Evolutionary conservation across 2,888 invertebrate genomes (phyloP).

Genomic region (Carcina quercana): DNA sequence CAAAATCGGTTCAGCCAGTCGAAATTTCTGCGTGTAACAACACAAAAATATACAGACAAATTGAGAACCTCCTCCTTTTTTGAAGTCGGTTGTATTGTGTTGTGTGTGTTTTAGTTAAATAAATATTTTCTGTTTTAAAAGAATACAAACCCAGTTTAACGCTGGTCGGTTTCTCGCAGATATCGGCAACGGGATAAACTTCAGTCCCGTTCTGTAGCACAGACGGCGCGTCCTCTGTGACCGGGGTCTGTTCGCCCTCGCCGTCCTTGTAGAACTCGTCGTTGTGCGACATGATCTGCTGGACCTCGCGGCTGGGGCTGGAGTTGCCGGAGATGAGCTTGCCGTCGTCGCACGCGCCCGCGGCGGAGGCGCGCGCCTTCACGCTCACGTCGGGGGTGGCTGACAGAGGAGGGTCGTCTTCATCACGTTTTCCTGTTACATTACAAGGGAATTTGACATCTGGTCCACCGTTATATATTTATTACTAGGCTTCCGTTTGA

Average conservation of each 20-base stretch:
- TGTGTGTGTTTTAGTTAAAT: slow-evolving; percentile 20
- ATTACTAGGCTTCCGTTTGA: too few species aligned
- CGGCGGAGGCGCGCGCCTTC: slow-evolving; percentile 27
- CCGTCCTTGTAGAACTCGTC: slow-evolving; percentile 43
- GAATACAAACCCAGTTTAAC: too few species aligned
- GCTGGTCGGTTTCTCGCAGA: slow-evolving; percentile 22
- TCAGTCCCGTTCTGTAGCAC: slow-evolving; percentile 6
- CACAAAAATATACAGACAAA: slow-evolving; percentile 3
- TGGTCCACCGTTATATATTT: not conserved
- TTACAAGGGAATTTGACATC: slow-evolving; percentile 49
- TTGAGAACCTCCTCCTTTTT: too few species aligned
- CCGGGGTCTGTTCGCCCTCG: slow-evolving; percentile 22
- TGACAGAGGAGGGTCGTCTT: slow-evolving; percentile 56
- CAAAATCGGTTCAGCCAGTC: too few species aligned
- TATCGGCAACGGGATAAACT: slow-evolving; percentile 14
- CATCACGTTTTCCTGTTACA: slow-evolving; percentile 66
- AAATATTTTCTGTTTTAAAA: too few species aligned
- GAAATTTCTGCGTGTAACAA: too few species aligned
- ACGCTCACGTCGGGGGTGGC: slow-evolving; percentile 46
- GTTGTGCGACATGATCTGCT: slow-evolving; percentile 86
- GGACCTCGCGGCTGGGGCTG: slow-evolving; percentile 92
- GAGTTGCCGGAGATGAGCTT: slow-evolving; percentile 86
- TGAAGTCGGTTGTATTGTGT: too few species aligned
- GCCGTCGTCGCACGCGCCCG: slow-evolving; percentile 19
- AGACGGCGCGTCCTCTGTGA: slow-evolving; percentile 8